These are phyloP conservation scores for Channa maculata DNA, from an alignment of 2,113 vertebrate species.

Conservation along the genomic window DNA sequence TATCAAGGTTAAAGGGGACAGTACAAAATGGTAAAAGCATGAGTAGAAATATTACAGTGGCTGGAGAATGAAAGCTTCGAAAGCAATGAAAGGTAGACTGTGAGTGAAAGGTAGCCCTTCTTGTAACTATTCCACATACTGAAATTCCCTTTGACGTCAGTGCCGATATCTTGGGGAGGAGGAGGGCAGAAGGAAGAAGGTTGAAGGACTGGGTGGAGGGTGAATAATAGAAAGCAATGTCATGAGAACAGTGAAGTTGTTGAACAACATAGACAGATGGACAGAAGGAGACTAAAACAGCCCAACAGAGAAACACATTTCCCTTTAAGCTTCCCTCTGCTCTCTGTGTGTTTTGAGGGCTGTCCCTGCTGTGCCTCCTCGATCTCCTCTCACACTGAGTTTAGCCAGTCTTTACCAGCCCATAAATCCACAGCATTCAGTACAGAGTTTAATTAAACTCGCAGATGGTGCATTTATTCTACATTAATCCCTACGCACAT, in stretches of 20 bases:
- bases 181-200: constrained; percentile 15
- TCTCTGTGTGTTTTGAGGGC: constrained; percentile 25
- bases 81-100: constrained; percentile 12
- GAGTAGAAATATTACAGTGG: constrained; percentile 19
- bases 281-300: constrained; percentile 15
- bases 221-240: constrained; percentile 29
- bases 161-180: constrained; percentile 42
- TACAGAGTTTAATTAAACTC: constrained; percentile 55
- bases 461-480: constrained; percentile 46
- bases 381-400: constrained; percentile 38
- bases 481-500: constrained; percentile 26
- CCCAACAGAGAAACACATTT: constrained; percentile 39
- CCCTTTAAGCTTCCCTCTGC: constrained; percentile 37
- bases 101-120: background rate
- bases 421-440: constrained; percentile 37
- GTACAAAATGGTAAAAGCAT: background rate
- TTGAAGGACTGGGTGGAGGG: constrained; percentile 1
- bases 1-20: background rate
- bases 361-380: constrained; percentile 47
- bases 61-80: constrained; percentile 11
- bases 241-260: constrained; percentile 29
- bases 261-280: constrained; percentile 27
- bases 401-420: constrained; percentile 36
- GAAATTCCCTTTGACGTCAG: constrained; percentile 70
- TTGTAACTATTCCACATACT: constrained; percentile 44